phyloP scores from a whole-genome alignment of 1,140 invertebrate genomes.

The Antheraea pernyi region DNA sequence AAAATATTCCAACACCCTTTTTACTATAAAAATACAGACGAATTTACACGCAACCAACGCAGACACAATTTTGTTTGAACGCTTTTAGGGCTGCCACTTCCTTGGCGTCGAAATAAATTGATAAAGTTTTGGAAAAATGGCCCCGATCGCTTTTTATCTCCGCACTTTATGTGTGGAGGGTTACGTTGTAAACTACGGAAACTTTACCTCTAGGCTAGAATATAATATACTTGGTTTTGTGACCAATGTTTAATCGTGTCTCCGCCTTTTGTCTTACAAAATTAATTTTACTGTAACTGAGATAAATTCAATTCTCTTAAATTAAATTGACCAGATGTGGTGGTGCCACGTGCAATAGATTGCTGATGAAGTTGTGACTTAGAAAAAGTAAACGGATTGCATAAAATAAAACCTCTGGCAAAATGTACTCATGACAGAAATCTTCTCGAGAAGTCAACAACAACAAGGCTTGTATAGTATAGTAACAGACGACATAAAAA shows the following conservation, averaged over 20 bases:
- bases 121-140: not conserved
- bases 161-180: not conserved
- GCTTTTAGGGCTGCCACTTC: not conserved
- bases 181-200: not conserved
- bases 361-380: too few species aligned
- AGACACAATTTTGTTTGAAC: slow-evolving; percentile 10
- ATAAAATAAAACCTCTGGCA: too few species aligned
- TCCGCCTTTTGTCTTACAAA: too few species aligned
- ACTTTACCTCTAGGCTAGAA: not conserved
- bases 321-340: too few species aligned
- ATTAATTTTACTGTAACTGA: too few species aligned
- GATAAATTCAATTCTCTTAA: too few species aligned
- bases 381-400: too few species aligned
- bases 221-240: not conserved
- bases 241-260: not conserved
- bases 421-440: too few species aligned
- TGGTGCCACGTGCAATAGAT: too few species aligned
- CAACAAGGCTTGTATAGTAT: too few species aligned
- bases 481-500: too few species aligned
- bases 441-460: too few species aligned
- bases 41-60: slow-evolving; percentile 5
- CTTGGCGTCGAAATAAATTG: not conserved
- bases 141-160: not conserved
- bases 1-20: slow-evolving; percentile 5
- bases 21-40: slow-evolving; percentile 8